phyloP scores from a whole-genome alignment of 2,113 vertebrate species.

The Hiodon tergisus region DNA sequence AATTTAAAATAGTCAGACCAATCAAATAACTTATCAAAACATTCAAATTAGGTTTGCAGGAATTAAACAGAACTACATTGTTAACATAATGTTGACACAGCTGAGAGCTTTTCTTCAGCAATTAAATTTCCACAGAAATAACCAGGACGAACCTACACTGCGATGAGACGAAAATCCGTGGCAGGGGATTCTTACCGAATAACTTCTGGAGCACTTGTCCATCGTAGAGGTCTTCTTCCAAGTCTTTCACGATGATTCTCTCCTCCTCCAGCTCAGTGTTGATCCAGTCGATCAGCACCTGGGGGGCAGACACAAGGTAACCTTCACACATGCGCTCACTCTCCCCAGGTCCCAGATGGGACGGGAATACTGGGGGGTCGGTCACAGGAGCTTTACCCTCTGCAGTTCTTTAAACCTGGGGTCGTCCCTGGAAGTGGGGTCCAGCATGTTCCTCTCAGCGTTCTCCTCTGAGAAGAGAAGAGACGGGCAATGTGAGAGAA shows the following conservation, averaged over 20 bases:
- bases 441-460: constrained; percentile 87
- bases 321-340: too few species aligned
- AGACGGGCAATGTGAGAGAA: constrained; percentile 10
- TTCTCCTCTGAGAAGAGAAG: constrained; percentile 78
- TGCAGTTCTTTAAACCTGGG: constrained; percentile 88
- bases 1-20: too few species aligned
- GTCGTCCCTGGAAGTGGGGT: constrained; percentile 83
- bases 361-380: background rate
- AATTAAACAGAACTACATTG: too few species aligned
- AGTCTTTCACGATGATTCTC: constrained; percentile 90
- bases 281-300: constrained; percentile 95
- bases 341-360: background rate
- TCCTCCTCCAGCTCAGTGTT: constrained; percentile 91
- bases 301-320: background rate
- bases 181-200: constrained; percentile 69
- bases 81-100: too few species aligned
- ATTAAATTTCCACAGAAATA: background rate
- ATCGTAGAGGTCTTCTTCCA: constrained; percentile 94
- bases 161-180: background rate
- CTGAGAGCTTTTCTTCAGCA: background rate
- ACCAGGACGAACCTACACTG: background rate
- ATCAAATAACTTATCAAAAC: too few species aligned
- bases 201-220: constrained; percentile 96
- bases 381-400: constrained; percentile 66
- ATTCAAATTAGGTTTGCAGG: too few species aligned